Base-by-base conservation (phyloP, 2,888 invertebrate genomes). In the Chymomyza fuscimana region DNA sequence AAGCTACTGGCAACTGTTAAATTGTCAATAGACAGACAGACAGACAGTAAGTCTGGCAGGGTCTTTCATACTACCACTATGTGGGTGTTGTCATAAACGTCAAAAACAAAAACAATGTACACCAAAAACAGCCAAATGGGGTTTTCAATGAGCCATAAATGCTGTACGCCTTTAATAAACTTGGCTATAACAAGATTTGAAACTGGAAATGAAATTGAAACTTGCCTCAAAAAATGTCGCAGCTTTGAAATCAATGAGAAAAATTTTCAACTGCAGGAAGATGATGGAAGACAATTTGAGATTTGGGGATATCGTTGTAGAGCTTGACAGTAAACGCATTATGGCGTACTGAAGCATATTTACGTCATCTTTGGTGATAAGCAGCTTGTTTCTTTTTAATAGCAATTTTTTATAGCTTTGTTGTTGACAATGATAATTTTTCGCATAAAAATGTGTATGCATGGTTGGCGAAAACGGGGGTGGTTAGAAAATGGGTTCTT, bases 51-150 rank as follows among this genome's bases (percentile, higher is more conserved):
- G 71, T 68, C 70, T 62, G 29, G 40, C 72, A 25, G 71, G 62
- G 65, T 70, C 64, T 70, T 72, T 65, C 59, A 73, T 19, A 19
- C 25, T 25, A 25, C 25, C 25, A 63, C 62, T 25, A 29, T 36
- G 62, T 50, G 62, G 32, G 61, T n/a, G 36, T 66, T 70, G 77
- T 68, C 78, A 69, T 71, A 71, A 69, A 74, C 78, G 73, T 76
- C 54, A 29, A 46, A 46, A 46, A 46, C 4, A 15, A 22, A 16
- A 16, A 54, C 16, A 15, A 22, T 58, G 10, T 25, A 29, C 70
- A 64, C 87, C 82, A 82, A 80, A 85, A 84, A 74, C 88, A 88
- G 88, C 86, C 88, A 83, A 88, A 87, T 86, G 88, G 86, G 88
- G 86, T 83, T 83, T 83, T 83, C 83, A 46, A 83, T 83, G 83